Conservation (phyloP, 2,888 invertebrate species). For the Folsomia candida region DNA sequence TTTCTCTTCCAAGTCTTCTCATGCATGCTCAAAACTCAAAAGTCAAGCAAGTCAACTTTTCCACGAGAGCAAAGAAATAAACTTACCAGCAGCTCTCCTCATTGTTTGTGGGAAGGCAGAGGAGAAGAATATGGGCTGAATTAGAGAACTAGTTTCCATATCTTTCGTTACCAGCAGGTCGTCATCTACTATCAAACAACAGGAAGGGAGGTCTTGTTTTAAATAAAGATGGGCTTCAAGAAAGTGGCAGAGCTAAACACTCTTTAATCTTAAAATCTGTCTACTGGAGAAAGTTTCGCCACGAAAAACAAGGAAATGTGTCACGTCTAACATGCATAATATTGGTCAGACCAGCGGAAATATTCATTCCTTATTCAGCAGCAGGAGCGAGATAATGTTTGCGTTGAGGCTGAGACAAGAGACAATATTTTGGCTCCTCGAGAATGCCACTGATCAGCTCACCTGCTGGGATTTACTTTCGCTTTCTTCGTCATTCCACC, state of each 20-base stretch:
- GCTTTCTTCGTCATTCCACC: neutral
- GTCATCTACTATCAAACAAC: neutral
- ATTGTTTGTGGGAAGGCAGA: neutral
- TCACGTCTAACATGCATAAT: neutral
- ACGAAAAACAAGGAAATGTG: slow-evolving; percentile 4
- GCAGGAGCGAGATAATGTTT: slow-evolving; percentile 5
- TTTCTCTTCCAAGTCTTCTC: slow-evolving; percentile 1
- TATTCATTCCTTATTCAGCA: too few relatives aligned
- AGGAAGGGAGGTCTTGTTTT: neutral
- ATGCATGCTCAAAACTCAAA: slow-evolving; percentile 6
- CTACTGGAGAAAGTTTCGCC: slow-evolving; percentile 8
- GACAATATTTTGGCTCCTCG: neutral
- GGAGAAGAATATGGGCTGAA: neutral
- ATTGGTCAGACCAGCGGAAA: neutral
- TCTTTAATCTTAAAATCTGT: slow-evolving; percentile 15
- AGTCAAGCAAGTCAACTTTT: neutral
- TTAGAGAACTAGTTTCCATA: neutral
- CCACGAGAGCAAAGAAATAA: neutral
- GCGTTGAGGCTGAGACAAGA: neutral
- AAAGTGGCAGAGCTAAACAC: slow-evolving; percentile 4
- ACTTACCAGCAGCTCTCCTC: neutral
- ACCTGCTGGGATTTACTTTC: slow-evolving; percentile 11
- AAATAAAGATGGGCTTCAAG: slow-evolving; percentile 4
- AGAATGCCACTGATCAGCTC: neutral
- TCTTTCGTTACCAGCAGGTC: too few relatives aligned